A percentile compares a stretch with the other conserved stretches of the same genome.
Evolutionary conservation across 2,113 vertebrate genomes (phyloP).

Genomic region (Phrynosoma platyrhinos): DNA sequence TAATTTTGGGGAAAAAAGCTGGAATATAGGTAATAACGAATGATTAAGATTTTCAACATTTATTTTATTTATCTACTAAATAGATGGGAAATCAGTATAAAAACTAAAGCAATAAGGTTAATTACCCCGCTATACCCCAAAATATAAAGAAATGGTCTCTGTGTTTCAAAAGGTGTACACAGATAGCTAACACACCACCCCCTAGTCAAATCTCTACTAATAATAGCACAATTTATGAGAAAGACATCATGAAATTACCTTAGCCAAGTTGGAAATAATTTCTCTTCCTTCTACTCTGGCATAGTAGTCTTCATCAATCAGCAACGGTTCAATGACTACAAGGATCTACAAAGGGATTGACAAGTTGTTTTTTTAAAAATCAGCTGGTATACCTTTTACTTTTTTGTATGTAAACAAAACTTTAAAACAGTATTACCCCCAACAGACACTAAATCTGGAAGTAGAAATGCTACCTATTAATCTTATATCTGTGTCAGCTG

Average conservation of each 20-base stretch:
- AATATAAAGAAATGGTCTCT: too few species aligned
- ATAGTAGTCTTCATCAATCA: conserved; percentile 99
- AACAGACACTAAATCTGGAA: neutral
- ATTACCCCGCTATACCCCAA: too few species aligned
- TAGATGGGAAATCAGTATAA: too few species aligned
- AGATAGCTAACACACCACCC: too few species aligned
- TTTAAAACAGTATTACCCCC: neutral
- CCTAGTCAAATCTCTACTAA: neutral
- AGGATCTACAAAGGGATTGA: conserved; percentile 84
- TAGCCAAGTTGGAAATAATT: conserved; percentile 98
- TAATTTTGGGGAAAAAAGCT: too few species aligned
- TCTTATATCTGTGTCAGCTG: neutral
- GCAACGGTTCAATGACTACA: conserved; percentile 95
- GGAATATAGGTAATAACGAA: too few species aligned
- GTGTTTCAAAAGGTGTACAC: too few species aligned
- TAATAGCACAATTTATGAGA: neutral
- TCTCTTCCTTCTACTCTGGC: conserved; percentile 99
- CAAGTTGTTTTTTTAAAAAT: neutral
- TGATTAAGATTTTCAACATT: too few species aligned
- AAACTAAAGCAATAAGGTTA: too few species aligned
- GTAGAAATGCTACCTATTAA: neutral
- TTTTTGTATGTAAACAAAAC: neutral
- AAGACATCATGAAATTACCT: conserved; percentile 80
- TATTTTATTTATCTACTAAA: too few species aligned
- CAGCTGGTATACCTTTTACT: neutral